These are phyloP conservation scores for Taeniopygia guttata DNA, from an alignment of 2,797 vertebrate species.

Conservation along the genomic window DNA sequence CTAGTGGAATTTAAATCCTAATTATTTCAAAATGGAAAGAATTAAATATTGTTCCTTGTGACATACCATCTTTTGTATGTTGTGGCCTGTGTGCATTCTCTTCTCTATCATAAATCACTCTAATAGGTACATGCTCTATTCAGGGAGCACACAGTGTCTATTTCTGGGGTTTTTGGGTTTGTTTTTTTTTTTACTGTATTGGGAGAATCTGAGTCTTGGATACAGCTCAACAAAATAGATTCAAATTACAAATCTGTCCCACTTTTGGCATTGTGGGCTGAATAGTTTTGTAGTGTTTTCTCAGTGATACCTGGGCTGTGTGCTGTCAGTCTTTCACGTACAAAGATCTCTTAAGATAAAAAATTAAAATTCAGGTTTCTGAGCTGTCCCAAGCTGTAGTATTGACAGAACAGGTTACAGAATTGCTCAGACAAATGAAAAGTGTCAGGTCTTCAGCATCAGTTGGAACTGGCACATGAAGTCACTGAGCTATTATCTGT, in stretches of 20 bases:
- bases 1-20: not conserved
- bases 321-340: not conserved
- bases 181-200: not conserved
- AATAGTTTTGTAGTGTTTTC: not conserved
- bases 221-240: not conserved
- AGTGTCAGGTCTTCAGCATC: not conserved
- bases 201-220: not conserved
- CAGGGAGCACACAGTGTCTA: not conserved
- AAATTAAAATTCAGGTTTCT: not conserved
- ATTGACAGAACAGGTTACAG: not conserved
- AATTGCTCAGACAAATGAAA: not conserved
- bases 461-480: not conserved
- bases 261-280: not conserved
- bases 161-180: accelerated
- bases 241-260: not conserved
- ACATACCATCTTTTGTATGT: not conserved
- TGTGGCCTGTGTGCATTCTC: not conserved
- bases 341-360: not conserved
- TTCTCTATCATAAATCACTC: not conserved
- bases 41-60: not conserved
- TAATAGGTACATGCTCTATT: not conserved
- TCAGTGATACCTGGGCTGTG: not conserved
- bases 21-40: not conserved
- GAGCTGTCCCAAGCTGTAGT: not conserved
- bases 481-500: accelerated